Percentiles rank a stretch among this genome's conserved stretches.
These are phyloP conservation scores for Aphelinus atriplicis DNA, from an alignment of 1,140 invertebrate genomes.

Conservation along the genomic window DNA sequence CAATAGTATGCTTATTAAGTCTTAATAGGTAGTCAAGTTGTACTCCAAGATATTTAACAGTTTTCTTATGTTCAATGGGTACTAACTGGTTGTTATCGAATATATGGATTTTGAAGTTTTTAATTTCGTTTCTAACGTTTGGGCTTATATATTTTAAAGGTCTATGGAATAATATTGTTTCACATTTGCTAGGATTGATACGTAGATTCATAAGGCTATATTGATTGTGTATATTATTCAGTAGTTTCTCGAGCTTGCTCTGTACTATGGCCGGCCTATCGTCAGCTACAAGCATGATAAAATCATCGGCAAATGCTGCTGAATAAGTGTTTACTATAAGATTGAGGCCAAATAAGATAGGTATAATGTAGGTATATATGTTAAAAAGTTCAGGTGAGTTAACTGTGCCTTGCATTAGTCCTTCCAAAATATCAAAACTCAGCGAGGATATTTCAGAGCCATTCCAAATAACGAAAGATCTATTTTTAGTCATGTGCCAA, in stretches of 20 bases:
- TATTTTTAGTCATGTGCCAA: constrained; percentile 34
- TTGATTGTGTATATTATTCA: neutral
- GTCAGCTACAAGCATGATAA: neutral
- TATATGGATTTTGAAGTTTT: neutral
- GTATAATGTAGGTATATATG: neutral
- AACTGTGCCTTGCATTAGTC: constrained; percentile 22
- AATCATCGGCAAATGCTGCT: constrained; percentile 8
- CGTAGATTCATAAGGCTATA: neutral
- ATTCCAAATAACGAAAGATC: neutral
- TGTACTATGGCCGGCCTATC: neutral
- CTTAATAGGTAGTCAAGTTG: constrained; percentile 14
- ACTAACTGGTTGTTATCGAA: neutral
- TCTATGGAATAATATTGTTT: constrained; percentile 1
- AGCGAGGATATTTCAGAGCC: neutral
- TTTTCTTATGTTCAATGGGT: neutral
- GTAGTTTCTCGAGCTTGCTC: neutral
- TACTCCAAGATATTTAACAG: constrained; percentile 6
- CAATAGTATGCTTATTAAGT: constrained; percentile 21
- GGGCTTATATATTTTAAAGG: neutral
- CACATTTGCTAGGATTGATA: constrained; percentile 6
- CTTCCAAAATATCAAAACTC: constrained; percentile 1
- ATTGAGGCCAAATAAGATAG: constrained; percentile 9
- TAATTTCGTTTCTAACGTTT: neutral
- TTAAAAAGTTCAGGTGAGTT: constrained; percentile 21
- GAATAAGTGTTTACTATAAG: neutral